Percentiles rank a stretch among this genome's conserved stretches.
Conservation (phyloP, 2,113 vertebrate species). For the Dicerorhinus sumatrensis region DNA sequence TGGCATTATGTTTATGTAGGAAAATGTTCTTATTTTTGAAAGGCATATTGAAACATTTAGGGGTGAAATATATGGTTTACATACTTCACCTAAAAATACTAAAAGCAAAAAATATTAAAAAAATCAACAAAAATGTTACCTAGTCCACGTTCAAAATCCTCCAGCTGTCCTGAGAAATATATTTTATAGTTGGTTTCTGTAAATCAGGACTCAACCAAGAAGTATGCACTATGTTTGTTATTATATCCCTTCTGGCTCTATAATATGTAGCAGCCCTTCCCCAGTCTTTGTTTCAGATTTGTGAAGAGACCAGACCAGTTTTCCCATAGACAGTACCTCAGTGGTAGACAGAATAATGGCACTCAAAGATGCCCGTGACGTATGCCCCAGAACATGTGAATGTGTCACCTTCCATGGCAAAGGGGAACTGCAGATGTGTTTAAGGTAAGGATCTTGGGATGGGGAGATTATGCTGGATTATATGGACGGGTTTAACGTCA, state of each 20-base stretch:
- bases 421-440: neutral
- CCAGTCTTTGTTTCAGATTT: accelerated
- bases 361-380: accelerated
- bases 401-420: accelerated
- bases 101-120: neutral
- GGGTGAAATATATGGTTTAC: neutral
- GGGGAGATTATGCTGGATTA: accelerated
- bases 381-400: accelerated
- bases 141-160: neutral
- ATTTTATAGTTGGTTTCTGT: neutral
- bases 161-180: neutral
- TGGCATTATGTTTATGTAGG: accelerated
- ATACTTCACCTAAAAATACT: neutral
- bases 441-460: accelerated
- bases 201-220: neutral
- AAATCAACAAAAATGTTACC: neutral
- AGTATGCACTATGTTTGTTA: accelerated
- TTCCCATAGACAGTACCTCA: accelerated
- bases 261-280: no score
- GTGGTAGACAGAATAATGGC: accelerated
- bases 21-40: neutral
- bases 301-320: neutral
- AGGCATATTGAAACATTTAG: neutral
- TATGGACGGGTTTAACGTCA: accelerated
- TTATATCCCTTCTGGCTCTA: accelerated